These are phyloP conservation scores for Halocaridina rubra DNA, from an alignment of 2,888 invertebrate species.

Conservation along the genomic window DNA sequence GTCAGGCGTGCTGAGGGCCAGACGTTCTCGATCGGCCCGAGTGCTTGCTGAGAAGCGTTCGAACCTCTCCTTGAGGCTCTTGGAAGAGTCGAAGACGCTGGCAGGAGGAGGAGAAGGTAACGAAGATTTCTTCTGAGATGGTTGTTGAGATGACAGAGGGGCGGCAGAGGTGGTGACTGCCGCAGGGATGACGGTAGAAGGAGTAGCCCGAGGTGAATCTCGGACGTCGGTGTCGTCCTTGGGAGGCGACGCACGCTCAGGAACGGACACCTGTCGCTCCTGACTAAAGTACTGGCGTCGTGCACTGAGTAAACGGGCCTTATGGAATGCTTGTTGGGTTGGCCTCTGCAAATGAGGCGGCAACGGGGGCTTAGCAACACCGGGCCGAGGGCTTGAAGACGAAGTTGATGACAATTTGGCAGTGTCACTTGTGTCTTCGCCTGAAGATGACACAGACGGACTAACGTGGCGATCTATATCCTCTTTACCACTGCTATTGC, in stretches of 20 bases:
- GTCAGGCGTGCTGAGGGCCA: slow-evolving; percentile 68
- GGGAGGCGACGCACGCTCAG: slow-evolving; percentile 35
- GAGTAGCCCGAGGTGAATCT: not conserved
- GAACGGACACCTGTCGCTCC: slow-evolving; percentile 51
- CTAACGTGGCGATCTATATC: not conserved
- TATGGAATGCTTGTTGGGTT: slow-evolving; percentile 60
- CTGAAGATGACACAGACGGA: slow-evolving; percentile 3
- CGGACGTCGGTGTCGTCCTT: not conserved
- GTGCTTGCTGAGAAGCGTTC: slow-evolving; percentile 62
- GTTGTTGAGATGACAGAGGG: not conserved
- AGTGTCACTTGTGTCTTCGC: slow-evolving; percentile 20
- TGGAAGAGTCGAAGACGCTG: slow-evolving; percentile 39
- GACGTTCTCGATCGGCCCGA: slow-evolving; percentile 62
- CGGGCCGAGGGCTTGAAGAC: slow-evolving; percentile 12
- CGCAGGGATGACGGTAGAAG: not conserved
- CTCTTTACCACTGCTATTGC: not conserved
- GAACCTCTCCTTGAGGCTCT: slow-evolving; percentile 57
- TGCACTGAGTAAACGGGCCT: slow-evolving; percentile 59
- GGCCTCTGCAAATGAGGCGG: slow-evolving; percentile 58
- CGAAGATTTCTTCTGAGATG: not conserved
- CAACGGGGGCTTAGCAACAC: slow-evolving; percentile 59
- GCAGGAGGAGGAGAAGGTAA: not conserved
- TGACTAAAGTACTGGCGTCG: slow-evolving; percentile 61
- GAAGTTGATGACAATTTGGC: not conserved
- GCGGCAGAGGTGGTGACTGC: not conserved